Conservation (phyloP, 2,888 invertebrate species). For the Clunio marinus region DNA sequence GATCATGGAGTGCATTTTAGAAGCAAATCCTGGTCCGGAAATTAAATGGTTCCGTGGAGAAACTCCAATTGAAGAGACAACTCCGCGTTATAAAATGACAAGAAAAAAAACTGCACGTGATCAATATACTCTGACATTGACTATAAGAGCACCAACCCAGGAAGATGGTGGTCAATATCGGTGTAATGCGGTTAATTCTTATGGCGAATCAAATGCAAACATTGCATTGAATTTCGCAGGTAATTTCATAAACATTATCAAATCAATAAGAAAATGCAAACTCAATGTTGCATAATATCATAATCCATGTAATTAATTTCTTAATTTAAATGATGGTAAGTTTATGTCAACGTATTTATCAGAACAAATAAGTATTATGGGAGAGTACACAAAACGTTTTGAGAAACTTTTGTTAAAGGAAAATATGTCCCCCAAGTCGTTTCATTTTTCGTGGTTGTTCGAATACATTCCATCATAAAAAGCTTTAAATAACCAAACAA, state of each 20-base stretch:
- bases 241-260: slow-evolving; percentile 53
- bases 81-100: slow-evolving; percentile 79
- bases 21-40: slow-evolving; percentile 92
- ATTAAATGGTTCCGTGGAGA: slow-evolving; percentile 94
- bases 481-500: slow-evolving; percentile 2
- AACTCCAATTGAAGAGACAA: slow-evolving; percentile 75
- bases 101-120: slow-evolving; percentile 86
- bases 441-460: slow-evolving; percentile 15
- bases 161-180: slow-evolving; percentile 98
- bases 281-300: background rate
- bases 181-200: slow-evolving; percentile 97
- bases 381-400: background rate
- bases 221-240: slow-evolving; percentile 99
- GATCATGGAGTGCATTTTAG: slow-evolving; percentile 92
- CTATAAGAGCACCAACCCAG: slow-evolving; percentile 91
- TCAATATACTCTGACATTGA: slow-evolving; percentile 83
- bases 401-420: background rate
- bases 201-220: slow-evolving; percentile 99
- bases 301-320: background rate
- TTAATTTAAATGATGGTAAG: slow-evolving; percentile 1
- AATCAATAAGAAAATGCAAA: background rate
- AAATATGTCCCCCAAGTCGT: background rate
- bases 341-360: too few species aligned
- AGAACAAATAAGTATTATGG: background rate
- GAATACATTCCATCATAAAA: background rate